These are phyloP conservation scores for Phenacoccus solenopsis DNA, from an alignment of 1,140 invertebrate species.

Conservation along the genomic window DNA sequence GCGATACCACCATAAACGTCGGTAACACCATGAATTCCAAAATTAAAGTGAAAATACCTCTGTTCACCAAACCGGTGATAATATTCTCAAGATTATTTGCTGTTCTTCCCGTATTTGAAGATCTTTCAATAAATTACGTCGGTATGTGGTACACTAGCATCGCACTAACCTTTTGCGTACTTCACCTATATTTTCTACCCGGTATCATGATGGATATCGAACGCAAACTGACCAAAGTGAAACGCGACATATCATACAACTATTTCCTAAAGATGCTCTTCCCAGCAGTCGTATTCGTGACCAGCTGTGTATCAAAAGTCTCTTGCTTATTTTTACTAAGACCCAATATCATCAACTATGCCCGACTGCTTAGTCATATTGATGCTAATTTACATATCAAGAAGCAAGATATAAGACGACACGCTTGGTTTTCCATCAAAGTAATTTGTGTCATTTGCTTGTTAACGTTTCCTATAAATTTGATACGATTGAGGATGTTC, in stretches of 20 bases:
- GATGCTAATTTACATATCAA: background rate
- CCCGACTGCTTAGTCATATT: background rate
- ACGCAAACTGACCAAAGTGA: background rate
- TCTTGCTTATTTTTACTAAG: background rate
- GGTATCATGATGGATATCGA: conserved; percentile 4
- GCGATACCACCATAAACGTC: no score
- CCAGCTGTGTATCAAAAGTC: background rate
- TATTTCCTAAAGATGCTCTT: conserved; percentile 8
- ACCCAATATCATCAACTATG: background rate
- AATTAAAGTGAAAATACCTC: background rate
- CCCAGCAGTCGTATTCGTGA: background rate
- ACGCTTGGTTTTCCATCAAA: background rate
- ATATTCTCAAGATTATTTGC: background rate
- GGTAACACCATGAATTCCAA: background rate
- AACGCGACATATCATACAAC: background rate
- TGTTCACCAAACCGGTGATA: background rate
- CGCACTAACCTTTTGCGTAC: background rate
- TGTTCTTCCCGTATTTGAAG: background rate
- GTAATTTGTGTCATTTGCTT: background rate
- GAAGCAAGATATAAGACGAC: background rate
- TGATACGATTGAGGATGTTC: background rate
- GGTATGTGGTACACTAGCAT: background rate
- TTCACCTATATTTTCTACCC: background rate
- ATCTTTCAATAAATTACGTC: background rate
- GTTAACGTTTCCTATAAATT: background rate